Base-by-base conservation (phyloP, 2,888 invertebrate species). In the Acleris literana region DNA sequence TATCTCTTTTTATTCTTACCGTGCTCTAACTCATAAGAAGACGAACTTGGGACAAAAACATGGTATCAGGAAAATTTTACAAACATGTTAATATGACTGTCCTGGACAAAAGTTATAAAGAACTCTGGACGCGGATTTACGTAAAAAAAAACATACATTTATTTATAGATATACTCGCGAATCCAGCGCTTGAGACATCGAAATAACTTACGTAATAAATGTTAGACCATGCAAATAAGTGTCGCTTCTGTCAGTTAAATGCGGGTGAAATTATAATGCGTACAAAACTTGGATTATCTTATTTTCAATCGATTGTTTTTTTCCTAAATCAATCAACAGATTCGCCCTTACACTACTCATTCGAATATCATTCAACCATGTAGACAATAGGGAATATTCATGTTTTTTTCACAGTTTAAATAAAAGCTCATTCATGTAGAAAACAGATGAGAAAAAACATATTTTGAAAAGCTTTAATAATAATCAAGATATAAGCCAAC, bases 51-150 rank as follows among this genome's bases (percentile, higher is more conserved):
- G 33, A 33, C 33, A 9, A 33, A 33, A 33, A 33, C 33, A 3
- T 33, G 33, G 33, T 9, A 33, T 9, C 33, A 7, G 29, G 29
- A 5, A 25, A 7, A 7, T 7, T 9, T 29, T 29, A 1, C 29
- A 29, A 29, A 29, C 29, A 29, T 29, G 6, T 29, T 29, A 29
- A 29, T 7, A 29, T 29, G 25, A 25, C 25, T 39, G 39, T 39
- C 39, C 13, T 39, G 39, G 39, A 39, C 13, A 13, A 39, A 11
- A 39, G 13, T 33, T 33, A 5, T 11, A 33, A 11, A 39, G 4
- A 13, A 13, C 39, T 39, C 13, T 13, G 13, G 39, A 39, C 39
- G 39, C 13, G 13, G 78, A 79, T 74, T 75, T 72, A 71, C 60
- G 55, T 43, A 55, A 46, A n/a, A n/a, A 44, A n/a, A 46, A 16